Conservation (phyloP, 2,113 vertebrate genomes). For the Hipposideros armiger region DNA sequence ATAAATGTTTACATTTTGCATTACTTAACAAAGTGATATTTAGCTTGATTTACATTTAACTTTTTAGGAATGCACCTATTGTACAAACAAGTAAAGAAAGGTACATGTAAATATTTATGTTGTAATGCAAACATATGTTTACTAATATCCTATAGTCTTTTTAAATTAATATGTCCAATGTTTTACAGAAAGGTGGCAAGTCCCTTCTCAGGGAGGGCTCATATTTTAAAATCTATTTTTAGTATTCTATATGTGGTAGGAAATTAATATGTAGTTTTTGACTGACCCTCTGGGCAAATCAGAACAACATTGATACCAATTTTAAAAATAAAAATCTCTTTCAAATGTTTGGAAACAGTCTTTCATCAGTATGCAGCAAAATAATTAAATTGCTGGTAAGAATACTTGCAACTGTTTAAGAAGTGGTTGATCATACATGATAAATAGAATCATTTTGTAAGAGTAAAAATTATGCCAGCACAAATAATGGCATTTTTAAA, state of each 20-base stretch:
- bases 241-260: neutral
- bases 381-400: neutral
- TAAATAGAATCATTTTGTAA: conserved; percentile 52
- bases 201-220: neutral
- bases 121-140: neutral
- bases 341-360: conserved; percentile 25
- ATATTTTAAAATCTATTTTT: conserved; percentile 19
- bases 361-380: conserved; percentile 18
- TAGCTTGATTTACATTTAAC: conserved; percentile 23
- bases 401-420: conserved; percentile 27
- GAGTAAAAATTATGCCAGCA: conserved; percentile 21
- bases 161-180: neutral
- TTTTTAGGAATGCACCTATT: neutral
- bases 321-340: conserved; percentile 53
- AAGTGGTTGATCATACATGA: conserved; percentile 43
- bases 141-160: neutral
- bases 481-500: neutral
- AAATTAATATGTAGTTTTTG: conserved; percentile 41
- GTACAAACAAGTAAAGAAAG: neutral
- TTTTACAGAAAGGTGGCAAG: neutral
- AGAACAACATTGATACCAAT: conserved; percentile 8
- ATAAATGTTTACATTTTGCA: conserved; percentile 46
- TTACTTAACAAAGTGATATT: conserved; percentile 41
- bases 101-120: neutral
- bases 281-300: conserved; percentile 12